These are phyloP conservation scores for Zaprionus tsacasi DNA, from an alignment of 1,140 invertebrate species.

Conservation along the genomic window DNA sequence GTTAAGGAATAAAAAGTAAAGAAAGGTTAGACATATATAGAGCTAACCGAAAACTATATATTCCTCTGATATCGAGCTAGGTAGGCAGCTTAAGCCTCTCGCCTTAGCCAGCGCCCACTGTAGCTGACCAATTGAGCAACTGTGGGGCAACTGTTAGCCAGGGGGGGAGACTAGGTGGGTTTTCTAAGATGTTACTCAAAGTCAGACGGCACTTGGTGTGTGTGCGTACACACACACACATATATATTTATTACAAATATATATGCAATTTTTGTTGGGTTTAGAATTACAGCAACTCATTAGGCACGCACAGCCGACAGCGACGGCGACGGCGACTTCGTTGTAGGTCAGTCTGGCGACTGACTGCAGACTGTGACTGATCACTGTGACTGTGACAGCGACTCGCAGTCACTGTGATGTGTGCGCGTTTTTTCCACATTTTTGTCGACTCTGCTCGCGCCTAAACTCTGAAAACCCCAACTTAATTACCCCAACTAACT, in stretches of 20 bases:
- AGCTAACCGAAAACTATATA: too few species aligned
- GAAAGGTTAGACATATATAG: too few species aligned
- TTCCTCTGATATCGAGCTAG: neutral
- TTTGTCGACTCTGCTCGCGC: conserved; percentile 30
- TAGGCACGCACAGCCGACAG: conserved; percentile 76
- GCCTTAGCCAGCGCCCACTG: conserved; percentile 16
- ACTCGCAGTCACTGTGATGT: conserved; percentile 16
- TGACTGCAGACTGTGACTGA: conserved; percentile 35
- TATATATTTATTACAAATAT: neutral
- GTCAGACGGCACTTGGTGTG: conserved; percentile 27
- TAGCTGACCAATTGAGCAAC: conserved; percentile 16
- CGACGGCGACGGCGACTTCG: conserved; percentile 41
- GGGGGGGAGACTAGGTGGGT: neutral
- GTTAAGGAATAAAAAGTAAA: too few species aligned
- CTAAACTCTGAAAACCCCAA: conserved; percentile 69
- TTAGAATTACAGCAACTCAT: conserved; percentile 79
- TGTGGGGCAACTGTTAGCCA: conserved; percentile 42
- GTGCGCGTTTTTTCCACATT: conserved; percentile 23
- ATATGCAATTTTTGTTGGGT: conserved; percentile 53
- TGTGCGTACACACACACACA: conserved; percentile 2
- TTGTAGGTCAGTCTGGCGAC: conserved; percentile 69
- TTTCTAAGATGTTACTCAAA: conserved; percentile 60
- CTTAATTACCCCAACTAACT: conserved; percentile 63
- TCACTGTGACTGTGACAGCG: conserved; percentile 19
- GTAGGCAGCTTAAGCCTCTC: neutral